Base-by-base conservation (phyloP, 2,797 vertebrate species). In the Rhadinocentrus ornatus region DNA sequence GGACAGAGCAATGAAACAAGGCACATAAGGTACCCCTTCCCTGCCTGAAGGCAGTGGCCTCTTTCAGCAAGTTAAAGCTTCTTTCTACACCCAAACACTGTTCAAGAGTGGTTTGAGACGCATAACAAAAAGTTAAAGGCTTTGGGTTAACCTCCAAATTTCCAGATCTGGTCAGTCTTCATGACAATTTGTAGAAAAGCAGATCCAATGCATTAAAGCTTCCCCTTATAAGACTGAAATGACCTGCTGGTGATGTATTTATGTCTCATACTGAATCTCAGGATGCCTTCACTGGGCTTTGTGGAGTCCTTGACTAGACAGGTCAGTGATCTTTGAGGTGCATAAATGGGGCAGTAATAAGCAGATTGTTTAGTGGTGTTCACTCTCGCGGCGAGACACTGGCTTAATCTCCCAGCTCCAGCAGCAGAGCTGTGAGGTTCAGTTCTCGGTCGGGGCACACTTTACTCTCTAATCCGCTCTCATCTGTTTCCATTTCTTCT, bases 401-500 rank as follows among this genome's bases (percentile, higher is more conserved):
- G 35, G 79, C 66, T 82, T 74, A 71, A 53, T 46, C 58, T 60
- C 41, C 13, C 57, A 59, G 73, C 48, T 72, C 61, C 48, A 54
- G 12, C 60, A 18, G 60, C 59, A 22, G 32, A 66, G 69, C 15
- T 48, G 57, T 4, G 35, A 62, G 62, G 75, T 62, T 81, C 82
- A 73, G 66, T 0, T 83, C 13, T n/a, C 31, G 56, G 62, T 65
- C 71, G 69, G 20, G 48, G 37, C 12, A 16, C 65, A 60, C 75
- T 70, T 60, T 11, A 41, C 32, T 54, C 48, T 65, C 41, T 88
- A 74, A 86, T 80, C 76, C 6, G 2, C 55, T 35, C 39, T 58
- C 20, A 61, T 77, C 77, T 78, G 71, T 56, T 82, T 75, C 52
- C 77, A 56, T 55, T 67, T 72, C 68, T 60, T 44, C 52, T 29